Evolutionary conservation across 2,797 vertebrate species (phyloP).

Genomic region (Lepus townsendii): DNA sequence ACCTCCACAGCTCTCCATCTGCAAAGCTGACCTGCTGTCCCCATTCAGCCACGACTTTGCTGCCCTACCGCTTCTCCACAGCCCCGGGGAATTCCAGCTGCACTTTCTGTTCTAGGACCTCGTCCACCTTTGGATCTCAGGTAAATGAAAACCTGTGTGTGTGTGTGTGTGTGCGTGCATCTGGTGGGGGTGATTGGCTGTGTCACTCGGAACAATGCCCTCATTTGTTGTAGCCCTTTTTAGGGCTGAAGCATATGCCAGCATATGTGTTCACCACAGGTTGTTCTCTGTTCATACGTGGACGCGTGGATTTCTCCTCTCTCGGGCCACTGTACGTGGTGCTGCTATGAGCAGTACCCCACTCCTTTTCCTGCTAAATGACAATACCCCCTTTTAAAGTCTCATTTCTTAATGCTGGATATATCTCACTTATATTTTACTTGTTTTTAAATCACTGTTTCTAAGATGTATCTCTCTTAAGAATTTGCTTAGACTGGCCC

Average conservation of each 20-base stretch:
- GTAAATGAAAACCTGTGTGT: no score
- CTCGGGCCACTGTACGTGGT: not conserved
- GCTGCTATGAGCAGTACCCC: not conserved
- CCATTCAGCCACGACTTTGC: not conserved
- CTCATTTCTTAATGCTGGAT: not conserved
- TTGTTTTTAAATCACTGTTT: not conserved
- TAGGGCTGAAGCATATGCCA: slow-evolving; percentile 5
- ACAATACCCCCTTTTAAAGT: not conserved
- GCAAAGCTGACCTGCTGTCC: not conserved
- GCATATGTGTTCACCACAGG: not conserved
- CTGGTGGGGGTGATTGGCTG: no score
- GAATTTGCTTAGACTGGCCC: not conserved
- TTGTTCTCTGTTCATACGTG: not conserved
- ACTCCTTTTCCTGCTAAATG: slow-evolving; percentile 11
- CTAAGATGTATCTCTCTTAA: not conserved
- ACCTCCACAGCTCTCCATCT: not conserved
- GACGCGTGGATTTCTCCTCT: not conserved
- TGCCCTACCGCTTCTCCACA: not conserved
- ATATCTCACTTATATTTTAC: not conserved
- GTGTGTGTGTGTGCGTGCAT: no score
- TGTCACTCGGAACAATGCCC: not conserved
- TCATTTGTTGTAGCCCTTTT: not conserved
- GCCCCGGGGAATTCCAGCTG: not conserved
- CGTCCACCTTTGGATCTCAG: no score
- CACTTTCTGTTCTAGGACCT: not conserved